Evolutionary conservation across 2,113 vertebrate genomes (phyloP).

Genomic region (Ictidomys tridecemlineatus): DNA sequence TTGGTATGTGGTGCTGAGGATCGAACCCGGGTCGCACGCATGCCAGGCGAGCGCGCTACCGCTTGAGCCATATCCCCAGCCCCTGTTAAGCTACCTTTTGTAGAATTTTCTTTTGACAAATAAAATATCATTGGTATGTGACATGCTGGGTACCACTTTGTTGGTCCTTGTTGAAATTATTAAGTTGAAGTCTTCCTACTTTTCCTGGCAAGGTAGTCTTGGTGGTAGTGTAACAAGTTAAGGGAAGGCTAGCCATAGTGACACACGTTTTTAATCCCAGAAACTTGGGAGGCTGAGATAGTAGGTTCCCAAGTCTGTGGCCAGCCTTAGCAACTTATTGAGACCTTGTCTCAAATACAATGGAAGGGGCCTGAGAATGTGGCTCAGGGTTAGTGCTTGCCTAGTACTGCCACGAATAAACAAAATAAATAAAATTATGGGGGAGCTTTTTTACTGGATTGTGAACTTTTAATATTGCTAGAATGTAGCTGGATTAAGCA

Average conservation of each 20-base stretch:
- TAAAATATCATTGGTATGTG: neutral
- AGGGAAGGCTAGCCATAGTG: neutral
- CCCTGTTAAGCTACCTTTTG: no score
- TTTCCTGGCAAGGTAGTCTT: neutral
- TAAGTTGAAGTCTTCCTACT: neutral
- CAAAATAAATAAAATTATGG: neutral
- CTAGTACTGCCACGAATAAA: neutral
- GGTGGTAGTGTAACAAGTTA: neutral
- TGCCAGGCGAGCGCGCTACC: no score
- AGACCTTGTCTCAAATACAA: no score
- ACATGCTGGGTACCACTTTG: neutral
- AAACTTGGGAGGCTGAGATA: no score
- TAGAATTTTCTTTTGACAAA: slow-evolving; percentile 6
- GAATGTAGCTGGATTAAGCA: neutral
- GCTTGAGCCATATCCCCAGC: no score
- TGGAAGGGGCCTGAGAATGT: neutral
- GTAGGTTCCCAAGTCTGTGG: no score
- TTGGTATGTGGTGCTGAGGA: no score
- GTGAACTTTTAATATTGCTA: neutral
- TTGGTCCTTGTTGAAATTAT: neutral
- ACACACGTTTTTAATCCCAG: no score
- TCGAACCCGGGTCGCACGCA: no score
- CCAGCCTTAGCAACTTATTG: no score
- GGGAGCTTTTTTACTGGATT: neutral
- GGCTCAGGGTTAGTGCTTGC: no score